A percentile compares a stretch with the other conserved stretches of the same genome.
Conservation (phyloP, 2,797 vertebrate species). For the Poecilia wingei region DNA sequence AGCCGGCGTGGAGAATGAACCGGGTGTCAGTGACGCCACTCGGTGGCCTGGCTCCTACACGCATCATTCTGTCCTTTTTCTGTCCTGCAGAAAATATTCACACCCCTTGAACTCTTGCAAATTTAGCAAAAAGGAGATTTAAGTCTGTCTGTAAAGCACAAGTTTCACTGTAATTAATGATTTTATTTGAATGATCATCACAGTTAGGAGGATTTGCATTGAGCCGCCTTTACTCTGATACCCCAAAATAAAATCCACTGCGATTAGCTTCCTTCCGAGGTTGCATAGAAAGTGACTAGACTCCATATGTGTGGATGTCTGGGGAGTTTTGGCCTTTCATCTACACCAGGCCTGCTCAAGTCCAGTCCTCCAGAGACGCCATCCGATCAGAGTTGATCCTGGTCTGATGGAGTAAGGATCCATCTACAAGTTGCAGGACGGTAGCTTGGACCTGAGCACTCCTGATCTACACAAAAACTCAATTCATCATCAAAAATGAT, state of each 20-base stretch:
- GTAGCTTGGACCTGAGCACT: too few species aligned
- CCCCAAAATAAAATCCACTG: background rate
- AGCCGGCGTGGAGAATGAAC: conserved; percentile 69
- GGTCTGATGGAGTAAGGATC: too few species aligned
- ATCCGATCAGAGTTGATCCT: too few species aligned
- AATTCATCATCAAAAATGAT: too few species aligned
- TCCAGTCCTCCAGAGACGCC: too few species aligned
- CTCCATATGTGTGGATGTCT: background rate
- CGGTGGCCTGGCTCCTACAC: conserved; percentile 52
- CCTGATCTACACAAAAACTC: too few species aligned
- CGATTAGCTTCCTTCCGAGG: background rate
- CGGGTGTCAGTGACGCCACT: conserved; percentile 60
- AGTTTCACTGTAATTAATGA: background rate
- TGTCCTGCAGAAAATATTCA: background rate
- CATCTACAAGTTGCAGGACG: too few species aligned
- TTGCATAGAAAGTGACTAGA: background rate
- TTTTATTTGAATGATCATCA: background rate
- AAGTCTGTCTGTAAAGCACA: background rate
- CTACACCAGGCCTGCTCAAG: too few species aligned
- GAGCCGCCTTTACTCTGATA: background rate
- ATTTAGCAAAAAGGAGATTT: background rate
- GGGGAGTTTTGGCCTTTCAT: background rate
- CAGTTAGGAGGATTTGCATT: background rate
- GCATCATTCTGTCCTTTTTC: conserved; percentile 10
- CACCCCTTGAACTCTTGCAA: background rate